phyloP scores from a whole-genome alignment of 2,113 vertebrate species.

The Felis chaus region DNA sequence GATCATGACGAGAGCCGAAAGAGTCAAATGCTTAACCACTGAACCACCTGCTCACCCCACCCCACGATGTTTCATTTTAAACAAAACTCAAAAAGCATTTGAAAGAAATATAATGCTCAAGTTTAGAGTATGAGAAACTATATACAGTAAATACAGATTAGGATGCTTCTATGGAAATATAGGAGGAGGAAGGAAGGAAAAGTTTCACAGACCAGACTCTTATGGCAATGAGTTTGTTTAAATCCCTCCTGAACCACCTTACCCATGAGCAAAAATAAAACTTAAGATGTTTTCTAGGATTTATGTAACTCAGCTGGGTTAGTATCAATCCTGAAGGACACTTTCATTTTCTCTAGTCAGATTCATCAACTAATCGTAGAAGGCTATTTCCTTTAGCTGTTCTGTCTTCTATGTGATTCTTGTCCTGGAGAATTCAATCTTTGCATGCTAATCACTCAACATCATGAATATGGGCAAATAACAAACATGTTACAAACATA shows the following conservation, averaged over 20 bases:
- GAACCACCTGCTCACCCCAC: too few species aligned
- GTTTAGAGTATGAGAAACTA: background rate
- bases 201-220: background rate
- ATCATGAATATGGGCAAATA: background rate
- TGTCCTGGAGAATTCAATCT: background rate
- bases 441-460: background rate
- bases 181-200: background rate
- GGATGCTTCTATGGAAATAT: background rate
- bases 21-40: too few species aligned
- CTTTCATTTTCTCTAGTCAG: background rate
- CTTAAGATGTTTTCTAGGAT: background rate
- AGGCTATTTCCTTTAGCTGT: background rate
- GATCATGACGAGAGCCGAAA: too few species aligned
- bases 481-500: background rate
- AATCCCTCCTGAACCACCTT: background rate
- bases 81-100: background rate
- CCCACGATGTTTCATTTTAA: background rate
- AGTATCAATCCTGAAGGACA: background rate
- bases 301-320: background rate
- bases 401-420: background rate
- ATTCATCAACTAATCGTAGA: background rate
- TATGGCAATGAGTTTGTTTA: background rate
- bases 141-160: background rate
- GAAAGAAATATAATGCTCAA: background rate
- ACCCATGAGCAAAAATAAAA: background rate